These are phyloP conservation scores for Cenopis cana DNA, from an alignment of 2,888 invertebrate genomes.

Conservation along the genomic window DNA sequence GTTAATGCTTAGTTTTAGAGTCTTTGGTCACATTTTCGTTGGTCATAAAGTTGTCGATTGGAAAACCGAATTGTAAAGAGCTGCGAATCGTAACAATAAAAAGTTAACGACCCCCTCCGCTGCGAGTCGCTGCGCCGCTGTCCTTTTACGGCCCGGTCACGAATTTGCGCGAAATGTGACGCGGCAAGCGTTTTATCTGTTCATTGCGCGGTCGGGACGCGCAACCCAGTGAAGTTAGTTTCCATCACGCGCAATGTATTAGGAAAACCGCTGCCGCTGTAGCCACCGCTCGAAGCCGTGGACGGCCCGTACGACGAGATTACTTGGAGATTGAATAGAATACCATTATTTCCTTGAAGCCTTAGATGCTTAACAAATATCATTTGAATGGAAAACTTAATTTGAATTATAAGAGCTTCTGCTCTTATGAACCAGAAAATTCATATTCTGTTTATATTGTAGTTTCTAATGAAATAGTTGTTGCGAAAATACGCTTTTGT, in stretches of 20 bases:
- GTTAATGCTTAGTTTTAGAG: constrained; percentile 50
- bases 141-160: too few relatives aligned
- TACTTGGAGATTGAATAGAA: constrained; percentile 63
- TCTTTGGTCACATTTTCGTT: constrained; percentile 60
- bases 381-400: too few relatives aligned
- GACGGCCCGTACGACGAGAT: too few relatives aligned
- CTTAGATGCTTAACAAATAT: not conserved
- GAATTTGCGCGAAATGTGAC: too few relatives aligned
- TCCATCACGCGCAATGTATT: too few relatives aligned
- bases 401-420: too few relatives aligned
- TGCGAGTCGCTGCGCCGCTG: constrained; percentile 46
- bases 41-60: constrained; percentile 75
- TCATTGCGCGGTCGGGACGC: too few relatives aligned
- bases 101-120: constrained; percentile 64
- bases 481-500: not conserved
- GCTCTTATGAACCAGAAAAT: too few relatives aligned
- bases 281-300: too few relatives aligned
- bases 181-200: too few relatives aligned
- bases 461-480: not conserved
- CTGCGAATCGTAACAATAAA: constrained; percentile 77
- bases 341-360: constrained; percentile 46
- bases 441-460: not conserved
- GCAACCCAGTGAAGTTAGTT: too few relatives aligned
- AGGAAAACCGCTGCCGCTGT: too few relatives aligned
- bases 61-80: constrained; percentile 72